Base-by-base conservation (phyloP, 1,140 invertebrate species). In the Maniola jurtina region DNA sequence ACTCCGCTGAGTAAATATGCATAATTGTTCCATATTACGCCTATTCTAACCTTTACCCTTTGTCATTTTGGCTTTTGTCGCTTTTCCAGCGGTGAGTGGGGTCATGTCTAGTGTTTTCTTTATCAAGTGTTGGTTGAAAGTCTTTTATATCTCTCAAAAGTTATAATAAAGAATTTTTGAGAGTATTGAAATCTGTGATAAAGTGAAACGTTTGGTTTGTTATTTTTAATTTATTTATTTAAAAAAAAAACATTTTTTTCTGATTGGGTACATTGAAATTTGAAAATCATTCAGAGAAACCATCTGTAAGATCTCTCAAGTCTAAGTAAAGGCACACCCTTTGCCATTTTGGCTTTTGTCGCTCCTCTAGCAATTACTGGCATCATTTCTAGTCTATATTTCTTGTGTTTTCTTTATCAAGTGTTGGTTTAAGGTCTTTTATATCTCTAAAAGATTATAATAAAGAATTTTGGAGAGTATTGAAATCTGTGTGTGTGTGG, bases 1-100 rank as follows among this genome's bases (percentile, higher is more conserved):
- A 71, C 71, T 72, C 57, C 77, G 69, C 66, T 79, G 70, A 57
- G 68, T 76, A 79, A 84, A 84, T 84, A 84, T 84, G 77, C 81
- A 84, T 84, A 81, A 84, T 81, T 80, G 79, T 77, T 70, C 65
- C 60, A 54, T 52, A 70, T 66, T 63, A 68, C 70, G 64, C 54
- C 56, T 54, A 47, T 62, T 63, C 55, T 34, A 48, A 61, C 59
- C 35, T 57, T 68, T 63, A 66, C 55, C 61, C 70, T 76, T 77
- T 57, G 73, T 42, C 58, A 35, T 9, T 45, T 45, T 45, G 42
- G 42, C 9, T 11, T 45, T 45, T n/a, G 42, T 45, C 60, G n/a
- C n/a, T 36, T 15, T 35, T 34, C 11, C 8, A 14, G 40, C 11
- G 3, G 6, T 63, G 15, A 59, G 58, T 64, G 5, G 13, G 55